Evolutionary conservation across 2,797 vertebrate genomes (phyloP).

Genomic region (Masticophis lateralis): DNA sequence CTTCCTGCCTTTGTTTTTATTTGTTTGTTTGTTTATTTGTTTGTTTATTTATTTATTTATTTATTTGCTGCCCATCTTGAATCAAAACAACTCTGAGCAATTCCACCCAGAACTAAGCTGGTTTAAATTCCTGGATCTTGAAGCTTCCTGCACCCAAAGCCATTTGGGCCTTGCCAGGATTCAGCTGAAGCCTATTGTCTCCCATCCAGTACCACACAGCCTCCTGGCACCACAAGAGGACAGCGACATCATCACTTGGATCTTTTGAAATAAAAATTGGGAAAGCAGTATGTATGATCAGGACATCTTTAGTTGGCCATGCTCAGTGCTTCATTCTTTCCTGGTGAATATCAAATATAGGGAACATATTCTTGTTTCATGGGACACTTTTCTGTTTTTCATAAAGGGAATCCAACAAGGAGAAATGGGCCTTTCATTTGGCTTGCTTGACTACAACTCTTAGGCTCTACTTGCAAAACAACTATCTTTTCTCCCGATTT

Average conservation of each 20-base stretch:
- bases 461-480: background rate
- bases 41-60: background rate
- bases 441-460: no score
- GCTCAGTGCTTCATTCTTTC: background rate
- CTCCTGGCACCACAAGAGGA: background rate
- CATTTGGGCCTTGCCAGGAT: background rate
- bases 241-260: background rate
- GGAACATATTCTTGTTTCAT: background rate
- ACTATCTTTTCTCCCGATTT: background rate
- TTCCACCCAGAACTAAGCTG: no score
- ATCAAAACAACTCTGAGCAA: no score
- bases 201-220: background rate
- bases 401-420: background rate
- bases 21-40: background rate
- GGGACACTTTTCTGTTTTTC: background rate
- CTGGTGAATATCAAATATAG: background rate
- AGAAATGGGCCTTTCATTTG: background rate
- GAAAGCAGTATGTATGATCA: background rate
- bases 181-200: background rate
- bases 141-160: no score
- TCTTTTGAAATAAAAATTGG: background rate
- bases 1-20: no score
- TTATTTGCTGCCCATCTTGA: no score
- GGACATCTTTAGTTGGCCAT: background rate
- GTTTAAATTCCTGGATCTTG: no score